Conservation (phyloP, 2,113 vertebrate genomes). For the Seriola quinqueradiata region DNA sequence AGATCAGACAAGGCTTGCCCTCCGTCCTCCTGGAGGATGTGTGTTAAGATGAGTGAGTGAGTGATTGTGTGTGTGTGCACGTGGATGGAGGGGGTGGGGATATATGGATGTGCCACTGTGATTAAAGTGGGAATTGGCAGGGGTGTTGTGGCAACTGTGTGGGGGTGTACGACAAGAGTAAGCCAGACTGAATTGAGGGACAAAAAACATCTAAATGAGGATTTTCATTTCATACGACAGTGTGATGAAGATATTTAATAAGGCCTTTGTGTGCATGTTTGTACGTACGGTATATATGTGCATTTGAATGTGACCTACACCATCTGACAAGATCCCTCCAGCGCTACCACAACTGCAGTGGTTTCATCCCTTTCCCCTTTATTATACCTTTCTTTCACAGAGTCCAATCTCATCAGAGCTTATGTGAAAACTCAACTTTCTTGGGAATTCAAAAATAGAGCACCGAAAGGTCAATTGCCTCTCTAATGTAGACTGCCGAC, state of each 20-base stretch:
- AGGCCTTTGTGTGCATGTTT: conserved; percentile 38
- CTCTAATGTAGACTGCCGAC: conserved; percentile 31
- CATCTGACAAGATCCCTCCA: conserved; percentile 32
- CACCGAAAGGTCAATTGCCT: conserved; percentile 32
- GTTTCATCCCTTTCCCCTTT: conserved; percentile 11
- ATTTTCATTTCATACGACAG: conserved; percentile 72
- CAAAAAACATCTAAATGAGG: conserved; percentile 65
- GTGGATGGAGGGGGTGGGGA: conserved; percentile 23
- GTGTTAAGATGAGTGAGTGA: conserved; percentile 35
- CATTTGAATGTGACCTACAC: conserved; percentile 1
- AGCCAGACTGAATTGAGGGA: conserved; percentile 35
- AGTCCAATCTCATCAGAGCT: conserved; percentile 21
- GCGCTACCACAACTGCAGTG: background rate
- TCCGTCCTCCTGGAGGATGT: conserved; percentile 54
- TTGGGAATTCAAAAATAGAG: conserved; percentile 38
- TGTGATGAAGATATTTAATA: conserved; percentile 48
- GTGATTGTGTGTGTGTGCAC: conserved; percentile 2
- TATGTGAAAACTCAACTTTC: conserved; percentile 1
- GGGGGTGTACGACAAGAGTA: conserved; percentile 8
- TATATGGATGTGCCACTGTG: conserved; percentile 62
- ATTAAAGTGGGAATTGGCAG: conserved; percentile 66
- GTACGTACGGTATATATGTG: conserved; percentile 18
- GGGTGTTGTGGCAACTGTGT: conserved; percentile 22
- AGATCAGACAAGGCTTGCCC: conserved; percentile 57
- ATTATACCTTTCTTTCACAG: conserved; percentile 9